A percentile compares a stretch with the other conserved stretches of the same genome.
Evolutionary conservation across 1,140 invertebrate species (phyloP).

Genomic region (Trichonephila clavipes): DNA sequence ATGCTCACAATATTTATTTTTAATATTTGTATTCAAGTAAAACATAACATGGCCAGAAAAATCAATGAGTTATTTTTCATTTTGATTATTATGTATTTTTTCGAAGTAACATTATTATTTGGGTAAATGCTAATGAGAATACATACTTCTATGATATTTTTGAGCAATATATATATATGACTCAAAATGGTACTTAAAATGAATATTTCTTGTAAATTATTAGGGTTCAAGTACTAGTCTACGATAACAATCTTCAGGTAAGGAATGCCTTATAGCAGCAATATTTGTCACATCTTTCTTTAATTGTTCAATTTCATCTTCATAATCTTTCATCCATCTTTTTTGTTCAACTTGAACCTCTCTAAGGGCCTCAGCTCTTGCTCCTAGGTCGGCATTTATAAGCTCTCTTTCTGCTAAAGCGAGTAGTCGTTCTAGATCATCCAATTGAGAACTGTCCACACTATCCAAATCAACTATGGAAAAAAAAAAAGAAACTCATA

Average conservation of each 20-base stretch:
- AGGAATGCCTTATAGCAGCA: constrained; percentile 88
- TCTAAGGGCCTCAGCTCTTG: constrained; percentile 87
- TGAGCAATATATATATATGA: too few species aligned
- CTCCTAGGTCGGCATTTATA: constrained; percentile 87
- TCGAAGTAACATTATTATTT: too few species aligned
- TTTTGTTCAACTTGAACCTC: constrained; percentile 87
- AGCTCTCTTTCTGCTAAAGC: constrained; percentile 88
- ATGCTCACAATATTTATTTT: too few species aligned
- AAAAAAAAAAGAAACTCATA: not conserved
- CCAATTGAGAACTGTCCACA: constrained; percentile 85
- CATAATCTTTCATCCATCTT: constrained; percentile 90
- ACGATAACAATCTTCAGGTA: constrained; percentile 93
- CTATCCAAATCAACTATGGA: constrained; percentile 75
- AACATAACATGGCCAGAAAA: too few species aligned
- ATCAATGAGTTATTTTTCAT: too few species aligned
- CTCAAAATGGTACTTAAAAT: too few species aligned
- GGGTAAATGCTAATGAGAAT: too few species aligned
- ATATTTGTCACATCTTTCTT: constrained; percentile 92
- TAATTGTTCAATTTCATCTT: constrained; percentile 88
- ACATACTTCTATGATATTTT: too few species aligned
- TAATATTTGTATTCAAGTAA: too few species aligned
- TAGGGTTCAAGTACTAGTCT: constrained; percentile 82
- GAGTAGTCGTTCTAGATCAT: constrained; percentile 88
- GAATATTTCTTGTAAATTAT: not conserved
- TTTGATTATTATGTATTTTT: too few species aligned